phyloP scores from a whole-genome alignment of 1,140 invertebrate species.

The Melipona quadrifasciata region DNA sequence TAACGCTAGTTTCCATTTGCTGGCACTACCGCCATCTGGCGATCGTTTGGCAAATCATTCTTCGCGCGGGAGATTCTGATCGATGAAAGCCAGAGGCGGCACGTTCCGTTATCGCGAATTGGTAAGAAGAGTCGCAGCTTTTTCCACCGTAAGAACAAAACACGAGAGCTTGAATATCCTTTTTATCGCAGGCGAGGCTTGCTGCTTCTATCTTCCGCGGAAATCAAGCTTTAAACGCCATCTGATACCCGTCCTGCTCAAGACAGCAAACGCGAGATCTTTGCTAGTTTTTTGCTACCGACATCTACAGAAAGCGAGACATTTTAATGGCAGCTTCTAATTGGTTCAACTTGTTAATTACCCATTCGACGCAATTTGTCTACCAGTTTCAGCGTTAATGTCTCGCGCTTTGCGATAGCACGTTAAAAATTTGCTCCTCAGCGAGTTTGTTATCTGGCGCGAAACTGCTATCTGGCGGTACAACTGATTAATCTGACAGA shows the following conservation, averaged over 20 bases:
- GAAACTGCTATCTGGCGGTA: not conserved
- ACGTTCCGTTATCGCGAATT: not conserved
- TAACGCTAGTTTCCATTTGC: not conserved
- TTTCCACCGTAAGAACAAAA: not conserved
- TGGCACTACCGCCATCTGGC: slow-evolving; percentile 3
- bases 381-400: not conserved
- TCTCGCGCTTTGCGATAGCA: not conserved
- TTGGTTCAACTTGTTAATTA: not conserved
- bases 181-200: no score
- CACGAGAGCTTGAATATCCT: not conserved
- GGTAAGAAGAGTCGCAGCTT: slow-evolving; percentile 18
- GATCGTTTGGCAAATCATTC: not conserved
- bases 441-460: no score
- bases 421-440: not conserved
- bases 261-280: not conserved
- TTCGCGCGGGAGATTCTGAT: slow-evolving; percentile 5
- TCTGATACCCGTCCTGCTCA: not conserved
- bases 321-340: not conserved
- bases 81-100: not conserved
- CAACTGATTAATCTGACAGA: slow-evolving; percentile 20
- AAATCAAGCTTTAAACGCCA: not conserved
- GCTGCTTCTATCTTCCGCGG: no score
- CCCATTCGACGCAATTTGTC: not conserved
- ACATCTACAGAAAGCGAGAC: not conserved
- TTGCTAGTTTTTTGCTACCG: not conserved